Conservation (phyloP, 2,797 vertebrate species). For the Hemibagrus guttatus region DNA sequence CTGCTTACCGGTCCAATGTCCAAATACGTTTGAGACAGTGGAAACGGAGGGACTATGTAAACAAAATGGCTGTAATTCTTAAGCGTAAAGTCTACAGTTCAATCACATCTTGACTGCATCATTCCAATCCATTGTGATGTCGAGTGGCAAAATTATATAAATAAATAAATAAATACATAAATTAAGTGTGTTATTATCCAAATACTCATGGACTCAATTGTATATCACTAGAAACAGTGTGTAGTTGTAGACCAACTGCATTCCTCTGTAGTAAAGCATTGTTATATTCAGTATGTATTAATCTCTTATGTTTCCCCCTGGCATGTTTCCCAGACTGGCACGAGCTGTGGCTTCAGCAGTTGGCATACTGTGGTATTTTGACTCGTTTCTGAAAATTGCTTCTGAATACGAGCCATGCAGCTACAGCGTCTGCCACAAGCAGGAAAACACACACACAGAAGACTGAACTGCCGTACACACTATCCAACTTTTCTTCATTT, state of each 20-base stretch:
- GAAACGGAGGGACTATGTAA: too few species aligned
- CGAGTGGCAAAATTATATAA: too few species aligned
- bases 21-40: too few species aligned
- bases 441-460: conserved; percentile 3
- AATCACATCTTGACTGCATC: too few species aligned
- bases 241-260: background rate
- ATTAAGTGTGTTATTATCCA: background rate
- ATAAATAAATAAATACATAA: too few species aligned
- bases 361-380: conserved; percentile 48
- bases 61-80: too few species aligned
- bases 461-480: background rate
- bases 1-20: too few species aligned
- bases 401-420: conserved; percentile 38
- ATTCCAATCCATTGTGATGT: too few species aligned
- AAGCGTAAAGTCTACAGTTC: too few species aligned
- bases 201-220: background rate
- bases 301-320: conserved; percentile 40
- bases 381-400: conserved; percentile 50
- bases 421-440: background rate
- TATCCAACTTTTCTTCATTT: background rate
- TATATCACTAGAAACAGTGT: background rate
- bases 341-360: conserved; percentile 44
- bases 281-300: conserved; percentile 26
- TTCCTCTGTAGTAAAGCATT: conserved; percentile 44
- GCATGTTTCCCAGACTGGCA: conserved; percentile 44